These are phyloP conservation scores for Eristalis intricaria DNA, from an alignment of 2,888 invertebrate species.

Conservation along the genomic window DNA sequence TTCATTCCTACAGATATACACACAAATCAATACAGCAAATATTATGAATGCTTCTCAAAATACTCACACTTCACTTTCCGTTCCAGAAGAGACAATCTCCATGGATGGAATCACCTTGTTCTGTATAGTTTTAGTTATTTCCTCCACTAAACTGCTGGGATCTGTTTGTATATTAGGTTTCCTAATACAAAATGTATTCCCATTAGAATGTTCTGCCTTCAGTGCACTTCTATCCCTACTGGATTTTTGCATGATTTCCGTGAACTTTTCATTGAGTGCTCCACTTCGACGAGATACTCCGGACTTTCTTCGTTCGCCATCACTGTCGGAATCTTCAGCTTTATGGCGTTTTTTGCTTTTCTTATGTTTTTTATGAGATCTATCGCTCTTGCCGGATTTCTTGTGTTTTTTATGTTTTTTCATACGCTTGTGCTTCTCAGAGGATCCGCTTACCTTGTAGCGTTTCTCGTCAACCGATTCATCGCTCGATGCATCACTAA, in stretches of 20 bases:
- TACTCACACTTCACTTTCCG: conserved; percentile 84
- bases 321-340: conserved; percentile 76
- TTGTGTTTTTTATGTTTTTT: conserved; percentile 88
- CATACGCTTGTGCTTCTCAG: conserved; percentile 82
- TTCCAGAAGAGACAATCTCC: conserved; percentile 87
- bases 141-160: conserved; percentile 82
- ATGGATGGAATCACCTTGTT: conserved; percentile 81
- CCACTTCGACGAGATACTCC: conserved; percentile 76
- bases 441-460: conserved; percentile 75
- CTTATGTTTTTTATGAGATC: conserved; percentile 85
- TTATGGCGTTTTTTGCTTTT: conserved; percentile 83
- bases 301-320: conserved; percentile 63
- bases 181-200: conserved; percentile 76
- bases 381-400: conserved; percentile 83
- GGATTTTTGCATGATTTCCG: conserved; percentile 79
- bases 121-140: conserved; percentile 82
- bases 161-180: conserved; percentile 80
- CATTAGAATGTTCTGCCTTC: conserved; percentile 75
- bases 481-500: conserved; percentile 77
- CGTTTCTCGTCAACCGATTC: conserved; percentile 75
- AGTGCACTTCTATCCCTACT: conserved; percentile 75
- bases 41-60: background rate
- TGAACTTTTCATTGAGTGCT: conserved; percentile 78
- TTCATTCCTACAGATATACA: conserved; percentile 75
- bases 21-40: background rate